These are phyloP conservation scores for Neosilurus hyrtlii DNA, from an alignment of 2,797 vertebrate genomes.

Conservation along the genomic window DNA sequence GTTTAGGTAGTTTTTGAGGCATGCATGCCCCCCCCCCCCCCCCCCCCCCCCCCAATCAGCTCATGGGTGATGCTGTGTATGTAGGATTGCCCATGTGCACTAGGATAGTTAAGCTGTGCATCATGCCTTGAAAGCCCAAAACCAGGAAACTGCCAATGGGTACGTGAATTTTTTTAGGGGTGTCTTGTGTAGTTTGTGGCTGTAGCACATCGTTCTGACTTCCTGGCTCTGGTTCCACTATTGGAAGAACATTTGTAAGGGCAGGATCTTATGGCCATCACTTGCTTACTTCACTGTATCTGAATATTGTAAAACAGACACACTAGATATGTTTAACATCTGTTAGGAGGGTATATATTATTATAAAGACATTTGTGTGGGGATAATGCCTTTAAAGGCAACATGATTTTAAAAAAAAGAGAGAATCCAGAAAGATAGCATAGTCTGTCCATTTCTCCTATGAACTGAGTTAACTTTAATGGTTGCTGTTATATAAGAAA, in stretches of 20 bases:
- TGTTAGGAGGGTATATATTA: not conserved
- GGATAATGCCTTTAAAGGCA: not conserved
- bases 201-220: slow-evolving; percentile 40
- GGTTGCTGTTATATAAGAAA: slow-evolving; percentile 15
- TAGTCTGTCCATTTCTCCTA: not conserved
- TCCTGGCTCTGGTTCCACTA: slow-evolving; percentile 38
- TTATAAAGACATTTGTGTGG: not conserved
- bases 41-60: not conserved
- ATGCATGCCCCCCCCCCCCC: slow-evolving; percentile 44
- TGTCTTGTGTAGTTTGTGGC: slow-evolving; percentile 25
- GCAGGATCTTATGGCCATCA: slow-evolving; percentile 24
- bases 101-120: slow-evolving; percentile 63
- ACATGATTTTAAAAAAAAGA: not conserved
- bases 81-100: slow-evolving; percentile 60
- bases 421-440: not conserved
- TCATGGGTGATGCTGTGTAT: slow-evolving; percentile 61
- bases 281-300: slow-evolving; percentile 4
- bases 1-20: slow-evolving; percentile 60
- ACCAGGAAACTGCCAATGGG: slow-evolving; percentile 59
- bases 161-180: slow-evolving; percentile 14
- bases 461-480: not conserved
- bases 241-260: slow-evolving; percentile 20
- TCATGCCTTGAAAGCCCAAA: slow-evolving; percentile 56
- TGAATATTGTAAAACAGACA: slow-evolving; percentile 15
- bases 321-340: slow-evolving; percentile 11